phyloP scores from a whole-genome alignment of 2,113 vertebrate species.

The Sinocyclocheilus grahami region DNA sequence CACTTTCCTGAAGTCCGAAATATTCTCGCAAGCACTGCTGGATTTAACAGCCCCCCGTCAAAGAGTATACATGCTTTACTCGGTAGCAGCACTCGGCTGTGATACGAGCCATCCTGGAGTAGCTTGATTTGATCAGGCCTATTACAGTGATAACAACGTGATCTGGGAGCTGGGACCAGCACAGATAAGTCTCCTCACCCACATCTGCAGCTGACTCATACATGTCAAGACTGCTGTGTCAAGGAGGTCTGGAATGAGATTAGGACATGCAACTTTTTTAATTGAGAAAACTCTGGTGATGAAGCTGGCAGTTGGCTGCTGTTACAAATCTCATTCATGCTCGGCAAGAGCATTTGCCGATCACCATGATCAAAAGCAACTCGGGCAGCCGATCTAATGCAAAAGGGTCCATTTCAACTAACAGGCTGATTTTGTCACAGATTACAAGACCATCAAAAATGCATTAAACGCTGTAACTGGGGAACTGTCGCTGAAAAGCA shows the following conservation, averaged over 20 bases:
- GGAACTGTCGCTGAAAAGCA: not conserved
- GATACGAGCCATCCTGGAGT: too few species aligned
- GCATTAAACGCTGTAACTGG: constrained; percentile 17
- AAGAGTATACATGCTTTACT: not conserved
- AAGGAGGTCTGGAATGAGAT: constrained; percentile 58
- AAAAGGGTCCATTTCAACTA: constrained; percentile 22
- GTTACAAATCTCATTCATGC: constrained; percentile 44
- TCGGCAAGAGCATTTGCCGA: constrained; percentile 21
- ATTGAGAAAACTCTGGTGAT: constrained; percentile 56
- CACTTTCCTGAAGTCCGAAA: not conserved
- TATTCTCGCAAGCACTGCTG: too few species aligned
- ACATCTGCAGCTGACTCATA: constrained; percentile 48
- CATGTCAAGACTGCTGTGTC: constrained; percentile 60
- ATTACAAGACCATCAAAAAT: constrained; percentile 38
- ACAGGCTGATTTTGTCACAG: constrained; percentile 41
- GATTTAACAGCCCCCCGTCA: too few species aligned
- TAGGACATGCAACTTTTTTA: constrained; percentile 66
- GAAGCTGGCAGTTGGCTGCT: constrained; percentile 27
- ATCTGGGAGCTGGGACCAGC: constrained; percentile 16
- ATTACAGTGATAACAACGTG: not conserved
- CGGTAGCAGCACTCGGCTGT: too few species aligned
- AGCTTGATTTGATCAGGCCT: constrained; percentile 35
- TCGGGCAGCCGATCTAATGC: constrained; percentile 11
- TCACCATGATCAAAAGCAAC: constrained; percentile 41
- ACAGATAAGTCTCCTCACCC: not conserved